Evolutionary conservation across 2,888 invertebrate genomes (phyloP), one percentile per base, ranked within the genome.

Genomic region (Volucella inanis): DNA sequence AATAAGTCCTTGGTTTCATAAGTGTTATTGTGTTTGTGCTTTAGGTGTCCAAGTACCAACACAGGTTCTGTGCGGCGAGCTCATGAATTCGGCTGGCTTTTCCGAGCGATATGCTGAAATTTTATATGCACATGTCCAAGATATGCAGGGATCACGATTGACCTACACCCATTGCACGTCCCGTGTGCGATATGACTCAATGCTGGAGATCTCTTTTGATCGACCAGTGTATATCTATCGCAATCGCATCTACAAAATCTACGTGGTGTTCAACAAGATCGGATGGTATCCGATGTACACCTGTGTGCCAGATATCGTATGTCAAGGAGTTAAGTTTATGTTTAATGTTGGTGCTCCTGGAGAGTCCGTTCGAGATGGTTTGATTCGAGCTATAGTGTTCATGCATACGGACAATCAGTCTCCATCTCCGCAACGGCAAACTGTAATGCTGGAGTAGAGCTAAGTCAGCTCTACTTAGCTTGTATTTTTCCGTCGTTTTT

Each of bases 151-250:
- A 6, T 95, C 95, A 61, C 93, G 96, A 4, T 94, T 97, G 88
- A 96, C 97, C 0, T 96, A 96, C 92, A 96, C 96, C 0, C 96
- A 97, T 92, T 96, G 95, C 90, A 96, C 96, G 64, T 95, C 95
- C 87, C 94, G 96, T 87, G 96, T 96, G 85, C 93, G 94, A n/a
- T 95, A 94, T 91, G 93, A 95, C 18, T 95, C 95, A 38, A 93
- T 96, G 88, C 94, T 96, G 74, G 96, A 97, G 92, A 95, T 97
- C 88, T 95, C 94, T 87, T 97, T 97, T 91, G 96, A 97, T 92
- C 92, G 96, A 8, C 96, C 96, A 8, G 95, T 96, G 76, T 96
- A 95, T 88, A 96, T 97, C 88, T 95, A 95, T 90, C 93, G 92
- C 10, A 89, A 90, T 87, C 91, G 96, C 94, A 94, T 95, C 71